Base-by-base conservation (phyloP, 1,140 invertebrate species). In the Formica exsecta region DNA sequence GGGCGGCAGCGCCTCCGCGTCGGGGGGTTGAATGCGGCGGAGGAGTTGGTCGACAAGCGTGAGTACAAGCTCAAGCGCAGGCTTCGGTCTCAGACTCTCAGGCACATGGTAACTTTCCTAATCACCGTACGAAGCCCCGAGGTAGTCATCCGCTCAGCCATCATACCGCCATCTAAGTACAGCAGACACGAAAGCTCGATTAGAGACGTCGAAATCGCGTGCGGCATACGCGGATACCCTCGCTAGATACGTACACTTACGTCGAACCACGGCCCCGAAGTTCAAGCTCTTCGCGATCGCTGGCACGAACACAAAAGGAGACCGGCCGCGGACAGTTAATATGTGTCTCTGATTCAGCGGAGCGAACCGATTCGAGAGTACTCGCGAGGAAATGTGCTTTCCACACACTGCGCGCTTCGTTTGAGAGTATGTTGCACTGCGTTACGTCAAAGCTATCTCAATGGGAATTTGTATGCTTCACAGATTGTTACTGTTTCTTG, bases 181-280 rank as follows among this genome's bases (percentile, higher is more conserved):
- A 88, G 85, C 74, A 90, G 91, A 91, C 91, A 91, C 89, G 89
- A 88, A 92, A 92, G 90, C 91, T 92, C 92, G 89, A 92, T 92
- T 92, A 92, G 90, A 92, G 90, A 92, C 87, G 87, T 85, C 65
- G 91, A 86, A 91, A 91, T 91, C 90, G 90, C 88, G 86, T 89
- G 90, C 86, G 86, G 70, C 80, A 61, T 86, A 86, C 62, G 87
- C 84, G 86, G 68, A 62, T 83, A 83, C 68, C 51, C n/a, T 25
- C 29, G 59, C 41, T 36, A 44, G 22, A 71, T 71, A 83, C 54
- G 54, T 64, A 44, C 44, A 70, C 29, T 22, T 68, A 48, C 48
- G 36, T 75, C 66, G 22, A 54, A 62, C 13, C n/a, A 4, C 13
- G 25, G 19, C 1, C 59, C 22, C 57, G 29, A 64, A 83, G 66